phyloP scores from a whole-genome alignment of 1,140 invertebrate species.

The Acromyrmex charruanus region DNA sequence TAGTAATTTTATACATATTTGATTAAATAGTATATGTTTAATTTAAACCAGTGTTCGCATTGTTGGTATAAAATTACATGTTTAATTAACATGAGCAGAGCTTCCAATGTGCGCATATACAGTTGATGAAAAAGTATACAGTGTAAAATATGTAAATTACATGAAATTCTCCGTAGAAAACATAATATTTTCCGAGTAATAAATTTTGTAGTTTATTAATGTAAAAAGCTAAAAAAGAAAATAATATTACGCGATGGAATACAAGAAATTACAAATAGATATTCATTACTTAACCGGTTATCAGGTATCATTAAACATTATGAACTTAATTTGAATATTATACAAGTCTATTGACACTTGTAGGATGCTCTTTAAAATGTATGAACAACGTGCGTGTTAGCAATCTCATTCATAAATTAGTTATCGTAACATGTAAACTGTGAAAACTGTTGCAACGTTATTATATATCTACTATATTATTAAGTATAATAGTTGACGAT shows the following conservation, averaged over 20 bases:
- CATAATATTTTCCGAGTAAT: not conserved
- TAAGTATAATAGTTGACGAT: constrained; percentile 6
- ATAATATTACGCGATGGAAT: not conserved
- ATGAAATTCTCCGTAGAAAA: not conserved
- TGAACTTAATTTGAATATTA: not conserved
- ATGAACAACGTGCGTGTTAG: not conserved
- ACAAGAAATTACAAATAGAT: not conserved
- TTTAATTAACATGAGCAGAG: constrained; percentile 48
- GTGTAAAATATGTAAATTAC: constrained; percentile 2
- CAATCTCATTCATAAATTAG: constrained; percentile 13
- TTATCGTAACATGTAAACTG: constrained; percentile 12
- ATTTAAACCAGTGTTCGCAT: constrained; percentile 42
- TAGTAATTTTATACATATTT: constrained; percentile 55
- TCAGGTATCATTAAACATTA: not conserved
- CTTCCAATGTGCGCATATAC: not conserved
- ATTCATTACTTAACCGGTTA: constrained; percentile 17
- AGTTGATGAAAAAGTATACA: not conserved
- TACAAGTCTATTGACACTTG: not conserved
- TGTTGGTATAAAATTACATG: constrained; percentile 53
- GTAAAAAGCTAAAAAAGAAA: not conserved
- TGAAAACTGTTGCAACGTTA: constrained; percentile 11
- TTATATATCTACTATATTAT: not conserved
- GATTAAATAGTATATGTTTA: constrained; percentile 55
- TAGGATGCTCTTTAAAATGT: not conserved
- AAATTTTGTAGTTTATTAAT: not conserved